Evolutionary conservation across 2,888 invertebrate species (phyloP).

Genomic region (Synanthedon tipuliformis): DNA sequence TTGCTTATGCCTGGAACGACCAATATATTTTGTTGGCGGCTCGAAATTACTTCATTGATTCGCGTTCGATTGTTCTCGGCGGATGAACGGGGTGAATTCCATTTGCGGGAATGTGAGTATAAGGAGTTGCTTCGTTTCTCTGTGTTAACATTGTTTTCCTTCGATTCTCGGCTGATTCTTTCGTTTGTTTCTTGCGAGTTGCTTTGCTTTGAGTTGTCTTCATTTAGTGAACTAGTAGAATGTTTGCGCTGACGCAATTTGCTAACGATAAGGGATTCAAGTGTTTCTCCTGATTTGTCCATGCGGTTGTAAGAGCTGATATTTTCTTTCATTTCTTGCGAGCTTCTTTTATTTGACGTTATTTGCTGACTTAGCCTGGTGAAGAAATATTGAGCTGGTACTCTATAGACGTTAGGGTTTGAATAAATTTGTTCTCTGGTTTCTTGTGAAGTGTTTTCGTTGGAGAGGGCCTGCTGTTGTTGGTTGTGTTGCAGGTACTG

Average conservation of each 20-base stretch:
- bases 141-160: neutral
- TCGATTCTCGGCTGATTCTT: constrained; percentile 2
- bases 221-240: neutral
- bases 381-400: neutral
- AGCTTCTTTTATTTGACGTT: neutral
- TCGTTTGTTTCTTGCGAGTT: constrained; percentile 14
- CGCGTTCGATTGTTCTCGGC: neutral
- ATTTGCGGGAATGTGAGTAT: constrained; percentile 5
- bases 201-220: constrained; percentile 7
- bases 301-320: too few relatives aligned
- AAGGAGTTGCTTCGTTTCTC: neutral
- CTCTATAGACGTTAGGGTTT: neutral
- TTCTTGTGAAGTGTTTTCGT: neutral
- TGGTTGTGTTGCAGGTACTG: neutral
- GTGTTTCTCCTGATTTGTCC: too few relatives aligned
- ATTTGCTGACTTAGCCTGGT: neutral
- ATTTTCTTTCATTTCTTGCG: neutral
- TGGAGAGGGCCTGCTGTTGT: neutral
- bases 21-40: constrained; percentile 19
- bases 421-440: neutral
- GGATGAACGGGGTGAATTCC: constrained; percentile 3
- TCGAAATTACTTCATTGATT: constrained; percentile 28
- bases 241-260: neutral
- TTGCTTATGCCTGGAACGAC: constrained; percentile 17
- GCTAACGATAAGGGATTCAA: neutral